Conservation (phyloP, 2,797 vertebrate species). For the Babyrousa celebensis region DNA sequence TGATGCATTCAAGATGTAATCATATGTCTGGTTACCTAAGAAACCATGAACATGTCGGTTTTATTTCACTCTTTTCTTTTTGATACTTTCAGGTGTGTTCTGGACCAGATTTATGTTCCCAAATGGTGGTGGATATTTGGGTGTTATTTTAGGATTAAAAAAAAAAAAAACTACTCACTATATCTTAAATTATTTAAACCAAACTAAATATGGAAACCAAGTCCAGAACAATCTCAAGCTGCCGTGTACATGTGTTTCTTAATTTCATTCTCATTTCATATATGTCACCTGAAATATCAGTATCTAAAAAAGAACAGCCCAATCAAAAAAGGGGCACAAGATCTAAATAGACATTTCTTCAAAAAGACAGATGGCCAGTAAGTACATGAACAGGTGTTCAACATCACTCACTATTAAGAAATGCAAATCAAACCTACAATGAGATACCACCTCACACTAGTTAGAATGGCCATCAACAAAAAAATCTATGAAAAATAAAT, state of each 20-base stretch:
- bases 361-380: no score
- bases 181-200: conserved; percentile 21
- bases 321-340: no score
- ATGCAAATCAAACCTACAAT: no score
- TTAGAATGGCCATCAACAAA: no score
- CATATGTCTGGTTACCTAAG: not conserved
- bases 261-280: not conserved
- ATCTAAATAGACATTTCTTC: no score
- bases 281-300: not conserved
- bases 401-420: no score
- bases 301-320: not conserved
- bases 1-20: not conserved
- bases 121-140: not conserved
- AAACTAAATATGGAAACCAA: not conserved
- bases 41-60: not conserved
- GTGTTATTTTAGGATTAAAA: not conserved
- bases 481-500: no score
- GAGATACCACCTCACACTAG: no score
- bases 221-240: not conserved
- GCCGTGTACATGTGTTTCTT: not conserved
- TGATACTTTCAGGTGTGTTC: not conserved
- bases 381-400: no score
- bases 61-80: not conserved
- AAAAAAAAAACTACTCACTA: not conserved
- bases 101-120: not conserved